These are phyloP conservation scores for Okapia johnstoni DNA, from an alignment of 2,113 vertebrate genomes.

Conservation along the genomic window DNA sequence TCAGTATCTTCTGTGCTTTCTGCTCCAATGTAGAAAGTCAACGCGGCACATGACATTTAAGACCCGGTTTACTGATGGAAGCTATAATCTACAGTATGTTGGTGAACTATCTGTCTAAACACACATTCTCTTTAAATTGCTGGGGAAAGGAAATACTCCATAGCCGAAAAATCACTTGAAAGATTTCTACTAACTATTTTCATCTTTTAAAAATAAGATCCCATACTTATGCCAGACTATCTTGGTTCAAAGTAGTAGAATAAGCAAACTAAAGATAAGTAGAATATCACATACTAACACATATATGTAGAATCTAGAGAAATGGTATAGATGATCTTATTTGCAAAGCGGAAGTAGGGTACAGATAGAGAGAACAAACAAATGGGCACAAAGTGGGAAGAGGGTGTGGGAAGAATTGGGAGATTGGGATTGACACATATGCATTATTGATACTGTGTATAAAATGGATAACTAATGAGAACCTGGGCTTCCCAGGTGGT, in stretches of 20 bases:
- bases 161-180: slow-evolving; percentile 7
- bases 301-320: neutral
- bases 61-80: neutral
- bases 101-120: neutral
- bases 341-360: neutral
- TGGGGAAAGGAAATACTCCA: neutral
- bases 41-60: neutral
- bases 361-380: neutral
- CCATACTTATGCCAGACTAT: neutral
- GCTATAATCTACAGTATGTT: neutral
- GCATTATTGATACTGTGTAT: neutral
- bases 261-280: neutral
- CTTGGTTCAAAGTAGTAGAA: neutral
- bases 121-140: neutral
- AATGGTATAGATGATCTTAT: neutral
- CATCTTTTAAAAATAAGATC: neutral
- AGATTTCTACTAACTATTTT: slow-evolving; percentile 48
- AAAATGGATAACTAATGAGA: neutral
- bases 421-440: neutral
- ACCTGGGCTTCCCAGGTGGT: neutral
- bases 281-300: neutral
- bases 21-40: neutral
- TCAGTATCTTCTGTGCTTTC: neutral
- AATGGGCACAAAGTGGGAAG: neutral
- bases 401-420: neutral